Base-by-base conservation (phyloP, 2,797 vertebrate species). In the Odontamblyopus rebecca region DNA sequence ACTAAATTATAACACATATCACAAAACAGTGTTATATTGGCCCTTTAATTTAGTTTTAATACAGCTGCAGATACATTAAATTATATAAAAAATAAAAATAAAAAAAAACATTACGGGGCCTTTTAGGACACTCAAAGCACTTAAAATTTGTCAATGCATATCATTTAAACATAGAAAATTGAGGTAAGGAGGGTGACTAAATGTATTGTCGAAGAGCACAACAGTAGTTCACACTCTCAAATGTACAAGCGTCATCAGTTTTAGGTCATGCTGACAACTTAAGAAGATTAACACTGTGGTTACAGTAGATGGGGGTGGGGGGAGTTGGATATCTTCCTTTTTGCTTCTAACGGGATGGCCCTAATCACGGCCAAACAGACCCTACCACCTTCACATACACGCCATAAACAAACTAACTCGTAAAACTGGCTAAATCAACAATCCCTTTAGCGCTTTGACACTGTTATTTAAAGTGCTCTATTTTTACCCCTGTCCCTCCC, bases 281-380 rank as follows among this genome's bases (percentile, higher is more conserved):
- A 85, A 86, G 88, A 69, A 88, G 89, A 91, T 90, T 85, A 90
- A 85, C 79, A 38, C 61, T 50, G 72, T 74, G 82, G 84, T 86
- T 76, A 77, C 84, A 51, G 77, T 74, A 32, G 71, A 68, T 61
- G 68, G 72, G 71, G 69, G 77, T 75, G 70, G 68, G 69, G 68
- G 73, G 82, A 61, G 27, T 64, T 61, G 64, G 65, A 86, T 71
- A 77, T 78, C 80, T 80, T 84, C 68, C 77, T 78, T 76, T 74
- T 69, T 61, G 54, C 73, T 65, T 69, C 68, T 73, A 79, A 74
- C 48, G 67, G 68, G 66, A 7, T 19, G 13, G 64, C 65, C 57
- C 70, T 74, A 75, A 78, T 84, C 83, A 66, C 75, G 72, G 23
- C 67, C 63, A 74, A 80, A 81, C 70, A 81, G 69, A 79, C 65